A percentile compares a stretch with the other conserved stretches of the same genome.
These are phyloP conservation scores for Eulithis testata DNA, from an alignment of 2,888 invertebrate genomes.

Conservation along the genomic window DNA sequence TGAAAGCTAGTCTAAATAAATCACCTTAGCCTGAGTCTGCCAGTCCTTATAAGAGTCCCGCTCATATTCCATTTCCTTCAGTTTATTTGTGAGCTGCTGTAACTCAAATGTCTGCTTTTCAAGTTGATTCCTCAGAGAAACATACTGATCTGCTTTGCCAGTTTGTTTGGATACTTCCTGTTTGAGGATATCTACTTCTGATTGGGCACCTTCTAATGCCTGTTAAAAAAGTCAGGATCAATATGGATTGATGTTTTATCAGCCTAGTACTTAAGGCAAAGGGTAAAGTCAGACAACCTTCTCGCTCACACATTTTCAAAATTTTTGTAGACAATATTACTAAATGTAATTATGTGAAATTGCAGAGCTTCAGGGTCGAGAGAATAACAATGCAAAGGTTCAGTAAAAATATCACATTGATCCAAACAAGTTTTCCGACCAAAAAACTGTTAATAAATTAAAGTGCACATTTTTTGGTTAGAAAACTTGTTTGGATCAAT, in stretches of 20 bases:
- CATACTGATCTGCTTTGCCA: conserved; percentile 68
- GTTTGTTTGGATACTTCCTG: conserved; percentile 68
- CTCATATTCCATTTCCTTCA: conserved; percentile 78
- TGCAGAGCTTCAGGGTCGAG: too few species aligned
- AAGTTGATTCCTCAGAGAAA: conserved; percentile 61
- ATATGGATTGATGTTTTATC: neutral
- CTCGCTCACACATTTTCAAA: too few species aligned
- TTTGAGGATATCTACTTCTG: conserved; percentile 81
- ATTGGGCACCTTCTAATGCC: conserved; percentile 82
- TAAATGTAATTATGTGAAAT: too few species aligned
- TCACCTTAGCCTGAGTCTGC: conserved; percentile 79
- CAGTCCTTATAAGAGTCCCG: conserved; percentile 79
- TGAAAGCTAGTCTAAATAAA: neutral
- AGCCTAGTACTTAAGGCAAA: too few species aligned
- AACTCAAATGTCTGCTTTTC: conserved; percentile 76
- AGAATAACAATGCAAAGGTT: too few species aligned
- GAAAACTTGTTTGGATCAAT: too few species aligned
- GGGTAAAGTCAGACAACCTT: too few species aligned
- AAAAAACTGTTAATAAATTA: too few species aligned
- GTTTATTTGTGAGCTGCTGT: conserved; percentile 67
- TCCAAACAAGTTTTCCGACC: too few species aligned
- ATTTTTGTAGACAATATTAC: too few species aligned
- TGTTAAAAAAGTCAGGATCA: conserved; percentile 35
- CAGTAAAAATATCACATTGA: too few species aligned
- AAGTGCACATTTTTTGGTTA: too few species aligned